A percentile compares a stretch with the other conserved stretches of the same genome.
Conservation (phyloP, 2,888 invertebrate genomes). For the Lochmaea crataegi region DNA sequence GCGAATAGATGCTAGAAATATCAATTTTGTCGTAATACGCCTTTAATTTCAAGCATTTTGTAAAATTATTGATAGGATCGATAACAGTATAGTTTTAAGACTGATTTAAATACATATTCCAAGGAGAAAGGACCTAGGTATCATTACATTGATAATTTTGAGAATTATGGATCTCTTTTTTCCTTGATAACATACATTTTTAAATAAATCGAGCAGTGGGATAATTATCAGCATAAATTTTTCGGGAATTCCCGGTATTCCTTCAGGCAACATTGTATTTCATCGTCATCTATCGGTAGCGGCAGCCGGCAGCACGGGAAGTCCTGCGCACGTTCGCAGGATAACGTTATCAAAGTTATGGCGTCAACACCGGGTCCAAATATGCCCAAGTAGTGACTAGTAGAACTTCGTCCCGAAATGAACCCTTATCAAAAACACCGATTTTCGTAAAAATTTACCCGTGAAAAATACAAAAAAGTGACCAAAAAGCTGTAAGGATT, state of each 20-base stretch:
- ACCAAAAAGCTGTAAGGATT: constrained; percentile 8
- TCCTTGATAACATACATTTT: no score
- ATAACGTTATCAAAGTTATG: constrained; percentile 44
- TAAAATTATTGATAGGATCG: no score
- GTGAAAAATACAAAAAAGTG: constrained; percentile 23
- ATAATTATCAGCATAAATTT: background rate
- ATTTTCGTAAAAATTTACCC: constrained; percentile 24
- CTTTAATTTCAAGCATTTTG: no score
- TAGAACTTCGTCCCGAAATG: constrained; percentile 33
- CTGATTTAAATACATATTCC: no score
- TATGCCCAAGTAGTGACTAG: constrained; percentile 32
- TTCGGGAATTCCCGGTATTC: constrained; percentile 2
- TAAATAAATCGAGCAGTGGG: no score
- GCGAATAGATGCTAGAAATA: no score
- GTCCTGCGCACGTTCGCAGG: constrained; percentile 37
- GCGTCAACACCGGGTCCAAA: constrained; percentile 39
- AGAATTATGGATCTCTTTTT: no score
- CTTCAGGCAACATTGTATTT: background rate
- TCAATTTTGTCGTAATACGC: no score
- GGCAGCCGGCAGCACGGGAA: constrained; percentile 1
- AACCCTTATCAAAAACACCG: constrained; percentile 25
- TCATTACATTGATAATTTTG: no score
- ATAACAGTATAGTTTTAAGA: no score
- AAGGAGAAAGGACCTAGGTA: no score
- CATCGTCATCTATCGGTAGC: background rate